These are phyloP conservation scores for Chaetops frenatus DNA, from an alignment of 2,113 vertebrate species.

Conservation along the genomic window DNA sequence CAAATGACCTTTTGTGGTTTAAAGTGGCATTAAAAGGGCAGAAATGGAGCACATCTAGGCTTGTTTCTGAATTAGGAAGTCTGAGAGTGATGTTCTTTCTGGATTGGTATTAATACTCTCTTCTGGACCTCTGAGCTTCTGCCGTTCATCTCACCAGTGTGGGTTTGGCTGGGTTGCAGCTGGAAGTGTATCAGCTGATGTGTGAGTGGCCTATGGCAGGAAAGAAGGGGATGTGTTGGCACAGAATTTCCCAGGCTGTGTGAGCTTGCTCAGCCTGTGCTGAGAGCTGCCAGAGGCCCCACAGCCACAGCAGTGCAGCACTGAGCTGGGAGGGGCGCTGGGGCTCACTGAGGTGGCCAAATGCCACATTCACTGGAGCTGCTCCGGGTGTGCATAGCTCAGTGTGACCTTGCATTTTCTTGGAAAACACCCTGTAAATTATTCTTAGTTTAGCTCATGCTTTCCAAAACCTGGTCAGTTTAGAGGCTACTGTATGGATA, in stretches of 20 bases:
- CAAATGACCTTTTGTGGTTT: neutral
- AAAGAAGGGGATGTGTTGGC: neutral
- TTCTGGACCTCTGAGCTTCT: neutral
- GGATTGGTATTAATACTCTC: neutral
- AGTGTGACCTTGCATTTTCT: neutral
- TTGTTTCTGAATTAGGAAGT: neutral
- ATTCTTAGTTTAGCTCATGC: neutral
- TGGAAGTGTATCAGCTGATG: neutral
- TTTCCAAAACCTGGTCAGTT: neutral
- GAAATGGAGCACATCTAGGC: neutral
- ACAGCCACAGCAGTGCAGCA: neutral
- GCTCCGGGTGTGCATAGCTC: neutral
- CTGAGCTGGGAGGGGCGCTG: fast-evolving
- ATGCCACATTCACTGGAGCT: neutral
- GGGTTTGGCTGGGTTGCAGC: neutral
- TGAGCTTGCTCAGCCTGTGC: neutral
- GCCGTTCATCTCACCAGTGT: neutral
- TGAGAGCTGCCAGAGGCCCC: neutral
- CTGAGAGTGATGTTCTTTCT: neutral
- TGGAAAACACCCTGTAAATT: neutral
- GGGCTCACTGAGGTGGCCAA: neutral
- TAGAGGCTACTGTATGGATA: neutral
- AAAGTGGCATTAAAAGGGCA: neutral
- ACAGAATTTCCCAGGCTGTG: neutral
- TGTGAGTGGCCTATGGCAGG: neutral